Percentiles rank a stretch among this genome's conserved stretches.
These are phyloP conservation scores for Lagorchestes hirsutus DNA, from an alignment of 2,797 vertebrate genomes.

Conservation along the genomic window DNA sequence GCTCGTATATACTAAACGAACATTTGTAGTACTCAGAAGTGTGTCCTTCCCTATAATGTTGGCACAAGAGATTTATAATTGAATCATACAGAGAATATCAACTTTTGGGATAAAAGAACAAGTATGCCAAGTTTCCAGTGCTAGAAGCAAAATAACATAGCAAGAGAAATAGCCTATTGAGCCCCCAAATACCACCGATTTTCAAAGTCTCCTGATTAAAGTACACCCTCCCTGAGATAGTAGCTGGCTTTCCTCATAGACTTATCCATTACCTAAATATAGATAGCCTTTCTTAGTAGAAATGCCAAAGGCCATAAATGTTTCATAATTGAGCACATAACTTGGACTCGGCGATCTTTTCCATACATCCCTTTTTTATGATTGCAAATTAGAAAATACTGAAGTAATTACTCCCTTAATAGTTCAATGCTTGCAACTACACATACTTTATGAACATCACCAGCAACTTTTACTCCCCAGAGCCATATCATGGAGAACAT, in stretches of 20 bases:
- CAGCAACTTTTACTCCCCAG: conserved; percentile 64
- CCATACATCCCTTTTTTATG: conserved; percentile 73
- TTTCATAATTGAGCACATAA: conserved; percentile 81
- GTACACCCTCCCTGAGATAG: conserved; percentile 26
- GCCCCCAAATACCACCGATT: conserved; percentile 18
- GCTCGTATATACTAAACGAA: accelerated
- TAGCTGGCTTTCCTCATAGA: conserved; percentile 67
- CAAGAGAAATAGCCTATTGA: conserved; percentile 39
- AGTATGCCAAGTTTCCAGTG: conserved; percentile 9
- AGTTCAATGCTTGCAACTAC: conserved; percentile 71
- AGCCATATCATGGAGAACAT: conserved; percentile 39
- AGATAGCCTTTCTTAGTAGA: conserved; percentile 79
- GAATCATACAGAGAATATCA: conserved; percentile 36
- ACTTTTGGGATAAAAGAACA: conserved; percentile 34
- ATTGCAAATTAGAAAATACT: conserved; percentile 78
- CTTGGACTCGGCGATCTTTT: conserved; percentile 75
- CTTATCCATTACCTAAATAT: conserved; percentile 79
- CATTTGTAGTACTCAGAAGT: conserved; percentile 5
- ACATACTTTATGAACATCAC: conserved; percentile 73
- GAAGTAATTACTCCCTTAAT: conserved; percentile 79
- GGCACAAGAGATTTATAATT: conserved; percentile 22
- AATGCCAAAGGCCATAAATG: conserved; percentile 80
- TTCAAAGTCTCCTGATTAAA: conserved; percentile 46
- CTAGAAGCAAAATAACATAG: conserved; percentile 31
- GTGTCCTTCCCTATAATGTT: conserved; percentile 51